Base-by-base conservation (phyloP, 2,888 invertebrate genomes). In the Cerastis leucographa region DNA sequence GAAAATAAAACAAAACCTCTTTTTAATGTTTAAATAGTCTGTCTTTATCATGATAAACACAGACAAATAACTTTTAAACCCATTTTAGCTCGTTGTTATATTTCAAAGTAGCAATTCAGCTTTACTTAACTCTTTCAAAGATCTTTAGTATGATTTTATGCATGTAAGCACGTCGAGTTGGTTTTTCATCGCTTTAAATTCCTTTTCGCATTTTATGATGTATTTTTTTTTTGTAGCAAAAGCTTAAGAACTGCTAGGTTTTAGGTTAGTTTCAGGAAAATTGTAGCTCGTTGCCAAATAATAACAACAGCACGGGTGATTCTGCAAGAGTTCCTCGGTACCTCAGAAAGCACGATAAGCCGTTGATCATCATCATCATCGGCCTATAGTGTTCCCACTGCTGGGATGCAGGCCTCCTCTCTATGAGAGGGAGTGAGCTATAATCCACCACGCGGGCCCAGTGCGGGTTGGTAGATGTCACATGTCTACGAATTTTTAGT, bases 91-190 rank as follows among this genome's bases (percentile, higher is more conserved):
- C n/a, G 14, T 46, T 35, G 19, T 66, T 40, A 76, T 29, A 25
- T 83, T 76, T 49, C 29, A 29, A 83, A 83, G 44, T 46, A 66
- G 61, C 29, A 61, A 62, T 83, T 40, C 14, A 61, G 49, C 35
- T 76, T 54, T 35, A 44, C 44, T 17, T 56, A 46, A 66, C 59
- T 61, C 42, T 61, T 83, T 54, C 40, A 66, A 44, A 62, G 35
- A 54, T n/a, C 19, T 83, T 77, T 46, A 77, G 61, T 66, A 59
- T 29, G 9, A 54, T 66, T 78, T 77, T 62, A 83, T 78, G 61
- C 78, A 59, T 59, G 65, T 59, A 14, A 81, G 42, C 42, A 66
- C 35, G 22, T 65, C 0, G 17, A 65, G 9, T 61, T 66, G n/a
- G 40, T 77, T 77, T 40, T 51, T 29, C 29, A 25, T 49, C 9